Evolutionary conservation across 1,140 invertebrate genomes (phyloP).

Genomic region (Trinorchestia longiramus): DNA sequence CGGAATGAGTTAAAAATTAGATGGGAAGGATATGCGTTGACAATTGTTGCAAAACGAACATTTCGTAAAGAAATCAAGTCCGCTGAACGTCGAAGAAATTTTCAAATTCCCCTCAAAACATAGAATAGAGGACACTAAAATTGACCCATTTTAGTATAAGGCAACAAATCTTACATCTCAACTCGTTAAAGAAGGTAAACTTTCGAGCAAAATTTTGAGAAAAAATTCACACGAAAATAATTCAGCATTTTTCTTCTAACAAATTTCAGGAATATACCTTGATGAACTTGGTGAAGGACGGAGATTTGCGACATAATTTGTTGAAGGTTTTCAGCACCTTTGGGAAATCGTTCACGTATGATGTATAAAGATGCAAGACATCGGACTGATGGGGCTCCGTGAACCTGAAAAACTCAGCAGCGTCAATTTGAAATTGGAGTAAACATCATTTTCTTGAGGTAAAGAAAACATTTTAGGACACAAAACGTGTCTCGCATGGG

Average conservation of each 20-base stretch:
- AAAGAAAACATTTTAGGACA: neutral
- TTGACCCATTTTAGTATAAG: neutral
- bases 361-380: conserved; percentile 69
- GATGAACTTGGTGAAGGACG: conserved; percentile 69
- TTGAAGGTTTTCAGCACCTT: conserved; percentile 69
- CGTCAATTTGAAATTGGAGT: neutral
- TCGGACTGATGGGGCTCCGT: conserved; percentile 68
- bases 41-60: neutral
- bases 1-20: neutral
- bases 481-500: neutral
- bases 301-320: conserved; percentile 68
- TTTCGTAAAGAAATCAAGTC: neutral
- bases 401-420: conserved; percentile 63
- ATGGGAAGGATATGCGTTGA: neutral
- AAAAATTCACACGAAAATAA: neutral
- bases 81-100: neutral
- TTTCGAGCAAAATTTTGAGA: too few relatives aligned
- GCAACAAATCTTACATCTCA: neutral
- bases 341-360: conserved; percentile 70
- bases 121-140: neutral
- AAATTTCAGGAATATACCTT: conserved; percentile 66
- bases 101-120: neutral
- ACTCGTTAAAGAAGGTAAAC: neutral
- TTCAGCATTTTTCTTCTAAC: neutral
- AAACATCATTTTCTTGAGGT: neutral